These are phyloP conservation scores for Acipenser transmontanus DNA, from an alignment of 2,797 vertebrate species.

Conservation along the genomic window DNA sequence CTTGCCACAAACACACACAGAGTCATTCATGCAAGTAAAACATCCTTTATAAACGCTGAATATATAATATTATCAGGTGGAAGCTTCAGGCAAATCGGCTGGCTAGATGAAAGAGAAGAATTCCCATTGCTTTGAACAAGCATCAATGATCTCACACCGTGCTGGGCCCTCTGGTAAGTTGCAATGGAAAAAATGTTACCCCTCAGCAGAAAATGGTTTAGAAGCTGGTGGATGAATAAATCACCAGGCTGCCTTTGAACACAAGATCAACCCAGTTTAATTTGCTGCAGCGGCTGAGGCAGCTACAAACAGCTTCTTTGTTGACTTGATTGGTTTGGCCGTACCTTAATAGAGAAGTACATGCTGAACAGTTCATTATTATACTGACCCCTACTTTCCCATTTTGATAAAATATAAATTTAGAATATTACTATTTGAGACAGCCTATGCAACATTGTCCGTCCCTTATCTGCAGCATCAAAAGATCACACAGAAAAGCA, in stretches of 20 bases:
- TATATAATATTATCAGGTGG: background rate
- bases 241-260: constrained; percentile 1
- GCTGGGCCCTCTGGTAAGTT: background rate
- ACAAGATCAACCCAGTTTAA: background rate
- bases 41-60: background rate
- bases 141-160: background rate
- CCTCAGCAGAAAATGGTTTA: background rate
- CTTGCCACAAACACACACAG: background rate
- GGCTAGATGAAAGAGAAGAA: background rate
- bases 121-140: background rate
- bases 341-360: too few species aligned
- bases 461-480: constrained; percentile 18
- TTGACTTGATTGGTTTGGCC: background rate
- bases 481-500: constrained; percentile 10
- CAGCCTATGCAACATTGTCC: too few species aligned
- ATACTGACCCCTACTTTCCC: too few species aligned
- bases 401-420: too few species aligned
- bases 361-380: too few species aligned
- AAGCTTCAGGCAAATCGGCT: background rate
- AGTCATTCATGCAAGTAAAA: background rate
- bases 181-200: background rate
- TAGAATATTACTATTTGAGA: too few species aligned
- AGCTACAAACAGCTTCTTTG: background rate
- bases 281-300: background rate
- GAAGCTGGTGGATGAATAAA: background rate